Evolutionary conservation across 2,113 vertebrate species (phyloP), one percentile per base, ranked within the genome.

Genomic region (Peromyscus maniculatus): DNA sequence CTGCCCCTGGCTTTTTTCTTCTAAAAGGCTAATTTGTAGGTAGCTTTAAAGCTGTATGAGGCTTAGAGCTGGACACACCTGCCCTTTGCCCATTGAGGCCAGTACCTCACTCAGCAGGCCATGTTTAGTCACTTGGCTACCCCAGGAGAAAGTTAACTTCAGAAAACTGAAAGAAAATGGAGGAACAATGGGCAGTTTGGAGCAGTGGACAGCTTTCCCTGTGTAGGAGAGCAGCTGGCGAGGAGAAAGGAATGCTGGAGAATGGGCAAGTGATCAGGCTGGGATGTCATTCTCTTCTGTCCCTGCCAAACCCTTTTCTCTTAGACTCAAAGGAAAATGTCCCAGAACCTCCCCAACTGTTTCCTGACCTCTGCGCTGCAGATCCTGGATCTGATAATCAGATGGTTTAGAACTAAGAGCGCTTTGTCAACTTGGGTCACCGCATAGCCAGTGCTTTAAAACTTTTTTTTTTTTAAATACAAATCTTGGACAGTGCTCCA

Each of bases 11-110:
- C 39, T 95, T 89, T 97, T 86, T 88, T 86, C 69, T 79, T 95
- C n/a, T 64, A 78, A 96, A 94, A 49, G 77, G 8, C 33, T 83
- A 62, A n/a, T 90, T 82, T 88, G 7, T 92, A 95, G 66, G 28
- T 92, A 12, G 7, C 39, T 71, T 46, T 71, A 59, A 87, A 86
- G 39, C 17, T 10, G 19, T 33, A 3, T 88, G 57, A 93, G 74
- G 15, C 49, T 80, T 77, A 69, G 77, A 94, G 15, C 75, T 77
- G 36, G 52, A 12, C 43, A 96, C n/a, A n/a, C 19, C 19, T 33
- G 17, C 78, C 28, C 64, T 95, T 90, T 72, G 57, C 62, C 59
- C 74, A 66, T 16, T 11, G 82, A 79, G 87, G 22, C 43, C 88
- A 13, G 80, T 28, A 91, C 39, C 36, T 75, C 26, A 8, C 8